Evolutionary conservation across 2,888 invertebrate genomes (phyloP).

Genomic region (Dryocosmus kuriphilus): DNA sequence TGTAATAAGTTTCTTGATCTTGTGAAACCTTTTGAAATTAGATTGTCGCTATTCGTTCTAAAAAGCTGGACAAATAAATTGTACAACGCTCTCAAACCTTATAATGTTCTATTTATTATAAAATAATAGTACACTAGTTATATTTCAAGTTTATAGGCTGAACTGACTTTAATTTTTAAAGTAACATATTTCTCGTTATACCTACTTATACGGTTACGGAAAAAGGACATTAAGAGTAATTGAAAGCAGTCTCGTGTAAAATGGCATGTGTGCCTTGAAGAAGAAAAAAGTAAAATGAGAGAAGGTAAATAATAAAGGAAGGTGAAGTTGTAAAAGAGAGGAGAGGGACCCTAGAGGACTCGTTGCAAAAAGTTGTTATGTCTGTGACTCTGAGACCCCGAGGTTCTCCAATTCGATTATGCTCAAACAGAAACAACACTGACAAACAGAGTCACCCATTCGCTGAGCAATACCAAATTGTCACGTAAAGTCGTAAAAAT

Average conservation of each 20-base stretch:
- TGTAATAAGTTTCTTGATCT: too few species aligned
- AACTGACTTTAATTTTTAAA: not conserved
- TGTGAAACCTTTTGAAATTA: too few species aligned
- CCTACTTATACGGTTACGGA: not conserved
- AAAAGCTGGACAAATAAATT: too few species aligned
- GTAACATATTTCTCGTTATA: not conserved
- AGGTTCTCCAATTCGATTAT: slow-evolving; percentile 69
- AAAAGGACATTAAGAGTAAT: not conserved
- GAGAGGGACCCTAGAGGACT: slow-evolving; percentile 47
- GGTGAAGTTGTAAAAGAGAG: slow-evolving; percentile 25
- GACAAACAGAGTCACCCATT: slow-evolving; percentile 54
- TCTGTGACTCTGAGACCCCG: slow-evolving; percentile 59
- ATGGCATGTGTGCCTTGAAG: slow-evolving; percentile 9
- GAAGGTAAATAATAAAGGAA: slow-evolving; percentile 31
- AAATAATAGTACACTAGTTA: too few species aligned
- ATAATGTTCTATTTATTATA: too few species aligned
- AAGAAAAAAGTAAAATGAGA: slow-evolving; percentile 16
- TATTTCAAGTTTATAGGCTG: too few species aligned
- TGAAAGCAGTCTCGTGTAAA: slow-evolving; percentile 2
- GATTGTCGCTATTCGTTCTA: too few species aligned
- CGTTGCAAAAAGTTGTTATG: slow-evolving; percentile 66
- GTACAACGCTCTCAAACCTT: too few species aligned
- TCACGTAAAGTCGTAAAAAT: slow-evolving; percentile 27
- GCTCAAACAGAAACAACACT: slow-evolving; percentile 61
- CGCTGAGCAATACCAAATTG: slow-evolving; percentile 46